A percentile compares a stretch with the other conserved stretches of the same genome.
Evolutionary conservation across 2,797 vertebrate species (phyloP).

Genomic region (Alcedo quadribrachys): DNA sequence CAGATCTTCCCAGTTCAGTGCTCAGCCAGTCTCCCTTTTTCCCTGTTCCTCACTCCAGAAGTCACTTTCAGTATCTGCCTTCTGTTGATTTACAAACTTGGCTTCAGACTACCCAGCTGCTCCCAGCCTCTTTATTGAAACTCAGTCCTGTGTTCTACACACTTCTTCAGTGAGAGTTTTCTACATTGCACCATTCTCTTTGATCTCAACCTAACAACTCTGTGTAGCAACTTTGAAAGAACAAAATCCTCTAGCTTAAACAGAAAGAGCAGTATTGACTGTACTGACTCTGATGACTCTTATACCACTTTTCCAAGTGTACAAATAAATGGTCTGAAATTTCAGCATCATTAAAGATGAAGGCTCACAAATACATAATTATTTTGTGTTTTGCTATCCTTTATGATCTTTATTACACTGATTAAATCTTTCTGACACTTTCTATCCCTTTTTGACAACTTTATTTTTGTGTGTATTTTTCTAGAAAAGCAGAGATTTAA

Average conservation of each 20-base stretch:
- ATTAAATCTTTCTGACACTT: constrained; percentile 10
- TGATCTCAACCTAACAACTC: neutral
- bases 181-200: neutral
- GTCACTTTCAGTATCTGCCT: neutral
- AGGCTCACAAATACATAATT: neutral
- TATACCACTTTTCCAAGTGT: neutral
- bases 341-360: constrained; percentile 12
- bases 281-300: neutral
- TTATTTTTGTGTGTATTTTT: neutral
- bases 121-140: neutral
- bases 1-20: neutral
- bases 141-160: neutral
- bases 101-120: neutral
- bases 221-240: neutral
- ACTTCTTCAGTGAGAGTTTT: neutral
- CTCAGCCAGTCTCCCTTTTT: neutral
- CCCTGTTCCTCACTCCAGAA: neutral
- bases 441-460: neutral
- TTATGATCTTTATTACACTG: neutral
- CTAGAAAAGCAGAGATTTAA: neutral
- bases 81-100: neutral
- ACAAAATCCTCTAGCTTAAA: neutral
- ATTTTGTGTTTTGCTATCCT: neutral
- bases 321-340: neutral
- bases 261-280: neutral